These are phyloP conservation scores for Psilopsiagon aurifrons DNA, from an alignment of 2,113 vertebrate species.

Conservation along the genomic window DNA sequence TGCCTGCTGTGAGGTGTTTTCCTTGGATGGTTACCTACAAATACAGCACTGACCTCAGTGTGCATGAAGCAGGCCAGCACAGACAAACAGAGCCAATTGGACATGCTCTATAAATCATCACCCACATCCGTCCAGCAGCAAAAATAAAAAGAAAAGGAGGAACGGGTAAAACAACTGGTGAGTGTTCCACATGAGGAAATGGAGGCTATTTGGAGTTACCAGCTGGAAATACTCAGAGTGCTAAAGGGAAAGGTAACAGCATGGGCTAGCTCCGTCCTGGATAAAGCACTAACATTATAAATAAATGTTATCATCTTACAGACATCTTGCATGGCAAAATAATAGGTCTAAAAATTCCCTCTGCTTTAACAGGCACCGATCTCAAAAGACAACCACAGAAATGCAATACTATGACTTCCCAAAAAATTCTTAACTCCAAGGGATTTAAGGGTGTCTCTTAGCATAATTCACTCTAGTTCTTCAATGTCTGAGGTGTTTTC, in stretches of 20 bases:
- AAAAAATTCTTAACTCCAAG: neutral
- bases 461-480: neutral
- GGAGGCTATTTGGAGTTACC: slow-evolving; percentile 76
- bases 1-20: slow-evolving; percentile 76
- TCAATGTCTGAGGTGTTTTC: neutral
- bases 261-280: neutral
- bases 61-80: slow-evolving; percentile 58
- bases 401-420: neutral
- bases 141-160: slow-evolving; percentile 54
- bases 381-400: neutral
- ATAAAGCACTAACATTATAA: slow-evolving; percentile 1
- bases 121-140: slow-evolving; percentile 76
- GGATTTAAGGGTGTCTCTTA: neutral
- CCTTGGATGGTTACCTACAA: slow-evolving; percentile 73
- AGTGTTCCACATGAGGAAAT: slow-evolving; percentile 74
- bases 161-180: slow-evolving; percentile 65
- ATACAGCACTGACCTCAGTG: slow-evolving; percentile 65
- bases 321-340: neutral
- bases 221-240: slow-evolving; percentile 84
- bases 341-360: neutral
- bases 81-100: slow-evolving; percentile 76
- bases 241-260: slow-evolving; percentile 72
- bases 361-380: neutral
- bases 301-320: slow-evolving; percentile 13
- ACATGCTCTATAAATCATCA: slow-evolving; percentile 81